Percentiles rank a stretch among this genome's conserved stretches.
These are phyloP conservation scores for Drosophila oshimai DNA, from an alignment of 1,140 invertebrate species.

Conservation along the genomic window DNA sequence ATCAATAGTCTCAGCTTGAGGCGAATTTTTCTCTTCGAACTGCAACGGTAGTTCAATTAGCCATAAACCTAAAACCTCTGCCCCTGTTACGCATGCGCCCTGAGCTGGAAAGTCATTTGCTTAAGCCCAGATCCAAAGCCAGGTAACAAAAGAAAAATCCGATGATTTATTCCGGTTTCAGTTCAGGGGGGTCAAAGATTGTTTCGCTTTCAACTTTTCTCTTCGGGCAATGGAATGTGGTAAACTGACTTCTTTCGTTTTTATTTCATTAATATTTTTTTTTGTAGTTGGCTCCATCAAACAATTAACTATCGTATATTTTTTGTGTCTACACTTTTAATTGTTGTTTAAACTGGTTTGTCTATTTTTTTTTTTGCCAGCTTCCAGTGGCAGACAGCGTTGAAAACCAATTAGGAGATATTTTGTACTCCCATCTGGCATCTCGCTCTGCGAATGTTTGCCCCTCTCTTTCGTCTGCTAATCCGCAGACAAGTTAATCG, in stretches of 20 bases:
- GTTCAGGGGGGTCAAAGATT: constrained; percentile 35
- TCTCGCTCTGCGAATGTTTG: constrained; percentile 15
- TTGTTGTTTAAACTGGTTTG: constrained; percentile 44
- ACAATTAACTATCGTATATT: constrained; percentile 32
- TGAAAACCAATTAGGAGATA: constrained; percentile 49
- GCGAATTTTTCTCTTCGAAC: not conserved
- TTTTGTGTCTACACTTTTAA: constrained; percentile 37
- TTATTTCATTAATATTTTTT: constrained; percentile 25
- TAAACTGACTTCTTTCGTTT: constrained; percentile 13
- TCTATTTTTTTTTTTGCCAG: constrained; percentile 16
- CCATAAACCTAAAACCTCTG: not conserved
- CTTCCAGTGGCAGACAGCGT: constrained; percentile 30
- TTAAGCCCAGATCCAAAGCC: constrained; percentile 11
- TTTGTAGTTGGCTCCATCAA: constrained; percentile 17
- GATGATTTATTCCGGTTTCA: constrained; percentile 62
- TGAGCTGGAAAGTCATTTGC: constrained; percentile 38
- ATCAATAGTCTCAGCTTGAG: not conserved
- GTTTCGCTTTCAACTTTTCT: constrained; percentile 48
- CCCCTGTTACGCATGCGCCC: constrained; percentile 50
- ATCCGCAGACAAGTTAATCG: constrained; percentile 79
- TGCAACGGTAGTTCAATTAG: constrained; percentile 21
- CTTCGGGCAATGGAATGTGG: constrained; percentile 22
- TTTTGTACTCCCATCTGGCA: constrained; percentile 29
- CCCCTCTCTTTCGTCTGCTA: constrained; percentile 27
- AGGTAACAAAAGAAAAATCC: constrained; percentile 45